These are phyloP conservation scores for Cygnus olor DNA, from an alignment of 2,797 vertebrate genomes.

Conservation along the genomic window DNA sequence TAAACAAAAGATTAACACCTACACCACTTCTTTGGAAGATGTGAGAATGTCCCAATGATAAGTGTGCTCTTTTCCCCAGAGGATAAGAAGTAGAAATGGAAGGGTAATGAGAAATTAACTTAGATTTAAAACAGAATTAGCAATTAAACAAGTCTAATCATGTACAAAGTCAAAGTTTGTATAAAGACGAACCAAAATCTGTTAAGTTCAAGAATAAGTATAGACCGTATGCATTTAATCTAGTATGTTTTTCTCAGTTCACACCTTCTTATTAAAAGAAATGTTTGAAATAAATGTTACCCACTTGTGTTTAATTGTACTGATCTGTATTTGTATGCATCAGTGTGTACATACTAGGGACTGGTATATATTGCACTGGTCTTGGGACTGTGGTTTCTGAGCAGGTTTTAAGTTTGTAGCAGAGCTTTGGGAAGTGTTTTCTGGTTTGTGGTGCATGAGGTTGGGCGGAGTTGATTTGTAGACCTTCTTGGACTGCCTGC, in stretches of 20 bases:
- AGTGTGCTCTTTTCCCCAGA: conserved; percentile 78
- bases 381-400: not conserved
- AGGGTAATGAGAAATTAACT: conserved; percentile 77
- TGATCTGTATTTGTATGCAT: not conserved
- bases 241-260: not conserved
- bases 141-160: conserved; percentile 64
- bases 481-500: not conserved
- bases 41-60: conserved; percentile 77
- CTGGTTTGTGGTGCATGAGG: not conserved
- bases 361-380: fast-evolving
- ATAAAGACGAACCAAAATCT: conserved; percentile 53
- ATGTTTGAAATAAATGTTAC: conserved; percentile 32
- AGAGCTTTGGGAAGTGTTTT: not conserved
- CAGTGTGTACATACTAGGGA: not conserved
- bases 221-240: conserved; percentile 37
- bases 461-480: not conserved
- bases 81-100: conserved; percentile 76
- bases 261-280: conserved; percentile 25
- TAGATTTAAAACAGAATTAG: conserved; percentile 75
- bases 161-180: conserved; percentile 69
- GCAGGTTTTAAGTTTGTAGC: not conserved
- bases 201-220: conserved; percentile 69
- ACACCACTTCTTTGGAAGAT: conserved; percentile 73
- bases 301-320: conserved; percentile 34
- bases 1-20: conserved; percentile 80